Evolutionary conservation across 2,797 vertebrate genomes (phyloP), one percentile per base, ranked within the genome.

Genomic region (Anabacerthia variegaticeps): DNA sequence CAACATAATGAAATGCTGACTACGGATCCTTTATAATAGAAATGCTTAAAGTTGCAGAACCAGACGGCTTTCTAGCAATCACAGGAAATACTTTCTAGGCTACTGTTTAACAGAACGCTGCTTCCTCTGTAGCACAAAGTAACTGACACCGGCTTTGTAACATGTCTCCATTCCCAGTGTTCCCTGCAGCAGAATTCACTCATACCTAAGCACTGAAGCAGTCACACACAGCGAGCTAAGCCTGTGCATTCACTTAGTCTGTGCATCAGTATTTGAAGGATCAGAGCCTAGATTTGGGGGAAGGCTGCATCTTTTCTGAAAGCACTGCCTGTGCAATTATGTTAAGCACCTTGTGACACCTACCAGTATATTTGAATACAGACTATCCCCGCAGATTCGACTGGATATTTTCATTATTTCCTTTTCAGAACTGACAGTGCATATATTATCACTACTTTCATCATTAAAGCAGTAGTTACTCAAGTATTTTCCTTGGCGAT

Each of bases 401-500:
- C 20, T n/a, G 19, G 46, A 39, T 49, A 32, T 30, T 78, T 58
- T 23, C 27, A 54, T 69, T 28, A 55, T 27, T 80, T 63, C 24
- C 4, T 36, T 66, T 73, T 28, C 41, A 49, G 44, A 77, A 23
- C 34, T 37, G 34, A 10, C 28, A 55, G 18, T 11, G 6, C 17
- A 52, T 39, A 15, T 43, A 37, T 28, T 39, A 8, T 6, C 4
- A 13, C 16, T 46, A 37, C 44, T 7, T 12, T 48, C 15, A 22
- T 32, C n/a, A 10, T 12, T 36, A 59, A 72, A 75, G 63, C 54
- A 52, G 55, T 6, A 55, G 17, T 41, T 66, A 36, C 6, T 6
- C 0, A 5, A 41, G 6, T 66, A 22, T 44, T 49, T 66, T 46
- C 34, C n/a, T 55, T 2, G 0, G 39, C 66, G 66, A 1, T 8